phyloP scores from a whole-genome alignment of 1,140 invertebrate genomes.

The Halesus radiatus region DNA sequence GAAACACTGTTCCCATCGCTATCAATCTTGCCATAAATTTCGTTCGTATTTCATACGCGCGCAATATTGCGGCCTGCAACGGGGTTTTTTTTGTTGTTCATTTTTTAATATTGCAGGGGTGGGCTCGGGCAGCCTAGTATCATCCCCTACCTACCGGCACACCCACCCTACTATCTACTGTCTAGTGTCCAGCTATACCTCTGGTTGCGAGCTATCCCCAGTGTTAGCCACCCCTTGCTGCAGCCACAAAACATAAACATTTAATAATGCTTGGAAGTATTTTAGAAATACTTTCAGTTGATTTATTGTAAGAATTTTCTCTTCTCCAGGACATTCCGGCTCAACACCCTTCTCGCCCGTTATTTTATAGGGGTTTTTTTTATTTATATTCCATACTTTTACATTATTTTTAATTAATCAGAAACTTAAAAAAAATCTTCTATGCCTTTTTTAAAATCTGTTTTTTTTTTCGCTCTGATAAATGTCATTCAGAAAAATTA shows the following conservation, averaged over 20 bases:
- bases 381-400: not conserved
- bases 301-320: conserved; percentile 25
- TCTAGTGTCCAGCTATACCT: not conserved
- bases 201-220: not conserved
- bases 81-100: conserved; percentile 40
- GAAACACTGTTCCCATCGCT: not conserved
- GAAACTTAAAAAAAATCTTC: no score
- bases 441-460: no score
- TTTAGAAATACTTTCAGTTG: conserved; percentile 38
- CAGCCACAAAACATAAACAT: conserved; percentile 24
- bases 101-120: conserved; percentile 50
- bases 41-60: conserved; percentile 44
- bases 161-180: not conserved
- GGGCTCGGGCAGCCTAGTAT: no score
- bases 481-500: no score
- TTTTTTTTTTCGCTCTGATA: no score
- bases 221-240: conserved; percentile 10
- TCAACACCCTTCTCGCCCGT: not conserved
- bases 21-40: conserved; percentile 44
- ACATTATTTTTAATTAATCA: no score
- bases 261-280: conserved; percentile 49
- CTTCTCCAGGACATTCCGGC: conserved; percentile 1
- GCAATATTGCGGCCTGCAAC: conserved; percentile 46
- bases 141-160: not conserved
- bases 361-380: not conserved